Evolutionary conservation across 2,888 invertebrate species (phyloP).

Genomic region (Anorthoa munda): DNA sequence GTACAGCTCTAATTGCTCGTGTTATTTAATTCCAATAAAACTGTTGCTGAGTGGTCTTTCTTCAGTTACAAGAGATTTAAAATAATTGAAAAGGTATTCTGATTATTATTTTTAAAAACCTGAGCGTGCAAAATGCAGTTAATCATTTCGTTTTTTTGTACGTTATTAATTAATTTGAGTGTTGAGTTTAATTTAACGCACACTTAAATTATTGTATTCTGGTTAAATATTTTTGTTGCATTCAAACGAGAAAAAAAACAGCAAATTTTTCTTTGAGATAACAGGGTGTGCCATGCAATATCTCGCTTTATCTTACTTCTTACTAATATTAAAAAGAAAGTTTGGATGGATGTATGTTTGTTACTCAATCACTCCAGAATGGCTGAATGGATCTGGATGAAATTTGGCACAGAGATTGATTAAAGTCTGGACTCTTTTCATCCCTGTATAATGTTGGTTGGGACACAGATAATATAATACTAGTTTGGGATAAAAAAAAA

Average conservation of each 20-base stretch:
- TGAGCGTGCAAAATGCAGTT: conserved; percentile 7
- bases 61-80: conserved; percentile 13
- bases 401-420: too few relatives aligned
- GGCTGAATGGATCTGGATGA: too few relatives aligned
- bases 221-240: not conserved
- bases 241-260: not conserved
- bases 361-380: too few relatives aligned
- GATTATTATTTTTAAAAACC: not conserved
- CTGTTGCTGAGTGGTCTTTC: conserved; percentile 20
- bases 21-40: conserved; percentile 39
- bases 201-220: not conserved
- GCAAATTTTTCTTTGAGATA: conserved; percentile 4
- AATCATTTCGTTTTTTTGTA: not conserved
- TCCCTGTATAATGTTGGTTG: too few relatives aligned
- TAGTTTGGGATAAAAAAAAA: too few relatives aligned
- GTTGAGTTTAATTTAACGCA: conserved; percentile 2
- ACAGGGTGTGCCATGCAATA: conserved; percentile 18
- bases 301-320: not conserved
- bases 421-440: too few relatives aligned
- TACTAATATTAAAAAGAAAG: too few relatives aligned
- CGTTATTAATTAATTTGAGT: not conserved
- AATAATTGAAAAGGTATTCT: conserved; percentile 15
- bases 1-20: conserved; percentile 48
- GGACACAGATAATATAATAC: too few relatives aligned
- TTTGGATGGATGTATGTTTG: too few relatives aligned